Percentiles rank a stretch among this genome's conserved stretches.
These are phyloP conservation scores for Sebastes nivosus DNA, from an alignment of 2,797 vertebrate genomes.

Conservation along the genomic window DNA sequence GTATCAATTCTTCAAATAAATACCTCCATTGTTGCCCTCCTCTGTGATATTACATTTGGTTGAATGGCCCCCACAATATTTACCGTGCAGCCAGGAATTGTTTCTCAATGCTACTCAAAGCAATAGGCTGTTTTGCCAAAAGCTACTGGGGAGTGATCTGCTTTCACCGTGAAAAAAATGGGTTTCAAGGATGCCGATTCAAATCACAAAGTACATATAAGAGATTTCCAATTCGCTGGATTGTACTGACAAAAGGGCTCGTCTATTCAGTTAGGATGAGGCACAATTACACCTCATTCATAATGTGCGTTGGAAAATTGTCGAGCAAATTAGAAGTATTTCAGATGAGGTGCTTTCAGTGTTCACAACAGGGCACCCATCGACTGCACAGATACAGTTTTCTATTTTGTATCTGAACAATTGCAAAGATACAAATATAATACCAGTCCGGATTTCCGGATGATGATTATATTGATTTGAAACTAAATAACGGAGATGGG, in stretches of 20 bases:
- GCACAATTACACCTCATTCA: slow-evolving; percentile 38
- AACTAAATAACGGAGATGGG: slow-evolving; percentile 5
- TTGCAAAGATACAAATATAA: not conserved
- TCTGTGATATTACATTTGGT: slow-evolving; percentile 45
- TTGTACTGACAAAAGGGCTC: slow-evolving; percentile 24
- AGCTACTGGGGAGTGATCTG: slow-evolving; percentile 61
- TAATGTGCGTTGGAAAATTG: slow-evolving; percentile 23
- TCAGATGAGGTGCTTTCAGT: slow-evolving; percentile 12
- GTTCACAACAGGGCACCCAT: slow-evolving; percentile 3
- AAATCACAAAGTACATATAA: slow-evolving; percentile 46
- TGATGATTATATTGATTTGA: slow-evolving; percentile 34
- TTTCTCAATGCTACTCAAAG: slow-evolving; percentile 52
- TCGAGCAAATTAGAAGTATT: slow-evolving; percentile 39
- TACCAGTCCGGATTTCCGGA: not conserved
- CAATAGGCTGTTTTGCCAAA: slow-evolving; percentile 54
- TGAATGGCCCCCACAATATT: slow-evolving; percentile 53
- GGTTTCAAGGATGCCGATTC: slow-evolving; percentile 51
- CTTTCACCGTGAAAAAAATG: slow-evolving; percentile 43
- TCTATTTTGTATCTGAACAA: not conserved
- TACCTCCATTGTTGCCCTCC: slow-evolving; percentile 14
- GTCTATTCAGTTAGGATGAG: slow-evolving; percentile 29
- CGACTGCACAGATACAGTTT: not conserved
- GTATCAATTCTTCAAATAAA: slow-evolving; percentile 44
- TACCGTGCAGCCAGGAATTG: slow-evolving; percentile 55
- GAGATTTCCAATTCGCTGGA: slow-evolving; percentile 44